Conservation (phyloP, 2,113 vertebrate genomes). For the Fregata magnificens region DNA sequence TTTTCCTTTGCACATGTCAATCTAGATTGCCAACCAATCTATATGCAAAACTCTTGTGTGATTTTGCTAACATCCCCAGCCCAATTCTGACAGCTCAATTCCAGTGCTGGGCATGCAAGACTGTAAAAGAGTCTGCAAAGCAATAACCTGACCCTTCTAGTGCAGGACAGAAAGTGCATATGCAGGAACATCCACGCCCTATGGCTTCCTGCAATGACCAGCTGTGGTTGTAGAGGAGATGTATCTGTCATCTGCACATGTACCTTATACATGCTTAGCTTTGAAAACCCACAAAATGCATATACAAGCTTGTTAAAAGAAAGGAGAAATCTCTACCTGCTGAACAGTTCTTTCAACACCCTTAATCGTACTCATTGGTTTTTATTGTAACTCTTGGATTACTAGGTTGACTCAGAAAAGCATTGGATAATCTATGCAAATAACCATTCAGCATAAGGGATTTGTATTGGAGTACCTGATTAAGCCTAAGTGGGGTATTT, state of each 20-base stretch:
- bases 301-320: neutral
- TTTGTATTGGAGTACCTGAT: neutral
- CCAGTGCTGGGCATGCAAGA: neutral
- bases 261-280: rapidly evolving
- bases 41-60: neutral
- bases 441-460: neutral
- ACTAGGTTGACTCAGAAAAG: neutral
- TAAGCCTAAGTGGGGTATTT: rapidly evolving
- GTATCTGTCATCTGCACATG: rapidly evolving
- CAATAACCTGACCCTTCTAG: neutral
- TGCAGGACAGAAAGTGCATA: neutral
- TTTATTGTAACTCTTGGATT: neutral
- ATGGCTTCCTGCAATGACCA: neutral
- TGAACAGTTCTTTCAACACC: neutral
- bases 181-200: rapidly evolving
- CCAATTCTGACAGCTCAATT: neutral
- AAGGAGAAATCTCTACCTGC: neutral
- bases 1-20: neutral
- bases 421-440: neutral
- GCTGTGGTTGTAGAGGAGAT: neutral
- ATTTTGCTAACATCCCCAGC: neutral
- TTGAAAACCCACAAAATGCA: neutral
- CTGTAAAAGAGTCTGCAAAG: neutral
- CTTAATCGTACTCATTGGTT: rapidly evolving
- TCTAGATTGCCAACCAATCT: neutral